Evolutionary conservation across 2,888 invertebrate genomes (phyloP), one percentile per base, ranked within the genome.

Genomic region (Tenthredo distinguenda): DNA sequence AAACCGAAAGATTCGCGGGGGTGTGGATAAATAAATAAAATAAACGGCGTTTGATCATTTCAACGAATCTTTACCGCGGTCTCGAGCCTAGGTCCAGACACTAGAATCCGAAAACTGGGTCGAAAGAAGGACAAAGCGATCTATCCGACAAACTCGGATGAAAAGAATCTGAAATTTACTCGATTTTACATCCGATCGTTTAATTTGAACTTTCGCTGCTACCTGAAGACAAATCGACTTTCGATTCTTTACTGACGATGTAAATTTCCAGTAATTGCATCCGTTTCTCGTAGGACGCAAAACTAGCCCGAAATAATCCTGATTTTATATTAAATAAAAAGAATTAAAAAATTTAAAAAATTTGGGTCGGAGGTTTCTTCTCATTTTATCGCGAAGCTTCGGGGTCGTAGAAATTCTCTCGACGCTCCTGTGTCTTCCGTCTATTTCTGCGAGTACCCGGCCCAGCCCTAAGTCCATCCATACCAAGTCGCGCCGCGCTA

Each of bases 401-500:
- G 34, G 68, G 68, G 18, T 15, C 31, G 10, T 68, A 10, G 2
- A 15, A 34, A 34, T 68, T 21, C 12, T 4, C 0, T 6, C 1
- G 1, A 74, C 74, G 74, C 43, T 12, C 43, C 74, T 74, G 74
- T 21, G 40, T 40, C 43, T 74, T 40, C 43, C 26, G 74, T 74
- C 74, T 74, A 74, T 74, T 74, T 74, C 74, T 74, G 72, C 72
- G n/a, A 74, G 72, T 43, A 31, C 34, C 15, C 26, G 12, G 68
- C 34, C 68, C 18, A 68, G 34, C 68, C 68, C 68, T 68, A 34
- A 68, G 40, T 43, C n/a, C 62, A 21, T 81, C 81, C 43, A 26
- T 81, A 18, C 21, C 62, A 12, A 58, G 40, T 47, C 37, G 34
- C 31, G 68, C 10, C 68, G 68, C 21, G 26, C 68, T n/a, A 4